Evolutionary conservation across 2,888 invertebrate species (phyloP), one percentile per base, ranked within the genome.

Genomic region (Hypolimnas misippus): DNA sequence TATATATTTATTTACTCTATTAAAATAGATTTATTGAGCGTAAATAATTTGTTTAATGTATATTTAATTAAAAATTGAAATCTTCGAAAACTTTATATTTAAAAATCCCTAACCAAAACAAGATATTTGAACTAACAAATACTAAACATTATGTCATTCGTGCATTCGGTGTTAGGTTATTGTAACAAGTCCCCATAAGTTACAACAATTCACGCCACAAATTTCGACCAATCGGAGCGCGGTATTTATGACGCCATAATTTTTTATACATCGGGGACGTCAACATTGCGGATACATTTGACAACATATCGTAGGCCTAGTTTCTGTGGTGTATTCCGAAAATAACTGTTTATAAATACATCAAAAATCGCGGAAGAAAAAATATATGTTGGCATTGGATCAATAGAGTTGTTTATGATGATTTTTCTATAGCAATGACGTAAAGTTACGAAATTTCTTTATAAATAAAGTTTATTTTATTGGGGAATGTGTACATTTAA

Each of bases 351-450:
- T 62, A 54, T 58, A 51, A 55, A 55, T 51, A 55, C 31, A 61
- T 57, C n/a, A 19, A 35, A 54, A 63, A 63, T 49, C 40, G 52
- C 66, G 64, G 64, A 66, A 66, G 64, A 33, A 33, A 42, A 38
- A 31, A n/a, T 8, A 10, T 17, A n/a, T 21, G 51, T 60, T 63
- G 66, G 64, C 66, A 64, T 56, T 66, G 55, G n/a, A 19, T 17
- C 31, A 29, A 31, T 44, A 16, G 10, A 38, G 42, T 25, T 64
- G 64, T 58, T 66, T 61, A 46, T 44, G n/a, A 57, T 38, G 16
- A 40, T 35, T 55, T 57, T 54, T 57, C 25, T 40, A 3, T 46
- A 49, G 25, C 40, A 10, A 19, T 60, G 63, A 60, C 60, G 63
- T 52, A 59, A 55, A 31, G 14, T 42, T 35, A 31, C 21, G 33